These are phyloP conservation scores for Laothoe populi DNA, from an alignment of 2,888 invertebrate species.

Conservation along the genomic window DNA sequence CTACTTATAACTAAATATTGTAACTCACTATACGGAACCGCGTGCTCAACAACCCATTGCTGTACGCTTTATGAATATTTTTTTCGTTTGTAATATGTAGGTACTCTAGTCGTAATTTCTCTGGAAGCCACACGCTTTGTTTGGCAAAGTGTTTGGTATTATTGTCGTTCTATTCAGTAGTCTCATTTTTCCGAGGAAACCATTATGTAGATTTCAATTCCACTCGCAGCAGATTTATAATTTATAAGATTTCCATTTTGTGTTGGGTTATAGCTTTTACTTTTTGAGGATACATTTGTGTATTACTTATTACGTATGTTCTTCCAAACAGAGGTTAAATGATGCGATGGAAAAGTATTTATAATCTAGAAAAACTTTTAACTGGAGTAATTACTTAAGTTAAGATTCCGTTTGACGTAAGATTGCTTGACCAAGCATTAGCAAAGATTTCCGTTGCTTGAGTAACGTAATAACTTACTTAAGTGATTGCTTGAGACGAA, in stretches of 20 bases:
- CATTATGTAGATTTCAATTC: slow-evolving; percentile 50
- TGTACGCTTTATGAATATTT: slow-evolving; percentile 23
- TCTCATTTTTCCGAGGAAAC: slow-evolving; percentile 42
- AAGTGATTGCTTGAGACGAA: too few relatives aligned
- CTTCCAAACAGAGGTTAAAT: neutral
- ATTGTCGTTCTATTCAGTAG: slow-evolving; percentile 42
- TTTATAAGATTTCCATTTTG: slow-evolving; percentile 46
- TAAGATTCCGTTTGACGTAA: too few relatives aligned
- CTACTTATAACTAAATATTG: neutral
- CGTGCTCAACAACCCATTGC: neutral
- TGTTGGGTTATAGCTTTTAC: slow-evolving; percentile 32
- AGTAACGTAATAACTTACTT: too few relatives aligned
- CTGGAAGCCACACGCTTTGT: slow-evolving; percentile 41
- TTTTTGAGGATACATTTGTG: slow-evolving; percentile 22
- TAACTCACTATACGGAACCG: neutral
- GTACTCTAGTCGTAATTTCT: slow-evolving; percentile 31
- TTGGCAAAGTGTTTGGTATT: slow-evolving; percentile 41
- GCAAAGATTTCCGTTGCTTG: too few relatives aligned
- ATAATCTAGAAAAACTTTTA: too few relatives aligned
- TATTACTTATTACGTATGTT: slow-evolving; percentile 22
- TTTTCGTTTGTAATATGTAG: slow-evolving; percentile 27
- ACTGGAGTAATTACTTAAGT: too few relatives aligned
- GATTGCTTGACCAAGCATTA: too few relatives aligned
- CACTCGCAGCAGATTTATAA: slow-evolving; percentile 49
- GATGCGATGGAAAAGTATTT: neutral